Conservation (phyloP, 2,113 vertebrate species). For the Polypterus bichir region DNA sequence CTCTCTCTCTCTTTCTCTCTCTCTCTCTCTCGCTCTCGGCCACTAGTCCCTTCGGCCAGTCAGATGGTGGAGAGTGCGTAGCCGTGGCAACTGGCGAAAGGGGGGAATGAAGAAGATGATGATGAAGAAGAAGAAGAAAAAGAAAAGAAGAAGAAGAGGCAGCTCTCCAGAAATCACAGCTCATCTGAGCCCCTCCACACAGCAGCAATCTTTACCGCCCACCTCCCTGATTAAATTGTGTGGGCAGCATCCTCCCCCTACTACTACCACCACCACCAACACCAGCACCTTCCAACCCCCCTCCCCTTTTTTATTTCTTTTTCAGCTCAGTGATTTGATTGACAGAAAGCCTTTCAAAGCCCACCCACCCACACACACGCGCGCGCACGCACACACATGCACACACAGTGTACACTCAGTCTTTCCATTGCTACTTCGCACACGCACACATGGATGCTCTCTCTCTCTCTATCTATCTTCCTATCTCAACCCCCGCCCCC, state of each 20-base stretch:
- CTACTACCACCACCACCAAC: constrained; percentile 10
- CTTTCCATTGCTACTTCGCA: too few species aligned
- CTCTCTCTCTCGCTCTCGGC: neutral
- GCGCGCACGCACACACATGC: too few species aligned
- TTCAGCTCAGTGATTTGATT: constrained; percentile 36
- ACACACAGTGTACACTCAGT: too few species aligned
- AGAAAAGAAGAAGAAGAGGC: constrained; percentile 29
- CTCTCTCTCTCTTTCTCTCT: neutral
- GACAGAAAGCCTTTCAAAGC: constrained; percentile 40
- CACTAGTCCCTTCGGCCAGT: neutral
- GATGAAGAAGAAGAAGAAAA: neutral
- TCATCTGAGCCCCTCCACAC: too few species aligned
- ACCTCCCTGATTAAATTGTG: constrained; percentile 23
- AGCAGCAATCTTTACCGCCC: constrained; percentile 26
- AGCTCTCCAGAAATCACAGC: constrained; percentile 10
- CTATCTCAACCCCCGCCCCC: too few species aligned
- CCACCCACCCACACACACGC: constrained; percentile 30
- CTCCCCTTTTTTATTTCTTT: constrained; percentile 16
- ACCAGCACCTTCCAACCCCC: neutral
- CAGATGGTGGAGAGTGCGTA: neutral
- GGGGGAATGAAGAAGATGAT: constrained; percentile 1
- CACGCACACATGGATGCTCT: too few species aligned
- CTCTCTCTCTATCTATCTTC: too few species aligned
- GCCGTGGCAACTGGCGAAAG: neutral
- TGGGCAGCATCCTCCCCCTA: constrained; percentile 20